phyloP scores from a whole-genome alignment of 2,797 vertebrate genomes.

The Pygocentrus nattereri region DNA sequence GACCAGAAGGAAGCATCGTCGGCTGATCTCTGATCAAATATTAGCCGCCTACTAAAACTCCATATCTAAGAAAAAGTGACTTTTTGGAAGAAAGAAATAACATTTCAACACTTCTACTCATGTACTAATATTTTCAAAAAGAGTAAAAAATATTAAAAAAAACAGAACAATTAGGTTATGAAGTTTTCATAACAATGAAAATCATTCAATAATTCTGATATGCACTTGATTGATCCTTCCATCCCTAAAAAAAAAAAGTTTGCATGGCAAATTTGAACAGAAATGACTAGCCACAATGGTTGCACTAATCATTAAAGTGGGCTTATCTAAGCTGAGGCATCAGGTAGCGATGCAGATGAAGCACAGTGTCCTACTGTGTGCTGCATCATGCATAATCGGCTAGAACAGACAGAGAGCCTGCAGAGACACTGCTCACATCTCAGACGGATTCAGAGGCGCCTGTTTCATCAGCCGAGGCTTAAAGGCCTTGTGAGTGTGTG shows the following conservation, averaged over 20 bases:
- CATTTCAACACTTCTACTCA: too few relatives aligned
- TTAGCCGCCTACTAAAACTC: too few relatives aligned
- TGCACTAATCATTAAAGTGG: conserved; percentile 1
- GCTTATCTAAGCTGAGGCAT: conserved; percentile 22
- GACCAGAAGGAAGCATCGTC: too few relatives aligned
- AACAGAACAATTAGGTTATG: too few relatives aligned
- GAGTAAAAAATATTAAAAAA: too few relatives aligned
- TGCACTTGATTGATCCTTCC: too few relatives aligned
- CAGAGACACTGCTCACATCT: conserved; percentile 20
- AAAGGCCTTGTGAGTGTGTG: conserved; percentile 19
- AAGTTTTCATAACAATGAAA: too few relatives aligned
- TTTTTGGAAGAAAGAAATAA: too few relatives aligned
- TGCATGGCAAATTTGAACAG: neutral
- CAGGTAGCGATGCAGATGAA: conserved; percentile 17
- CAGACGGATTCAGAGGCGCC: conserved; percentile 5
- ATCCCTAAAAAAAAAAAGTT: neutral
- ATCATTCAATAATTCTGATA: too few relatives aligned
- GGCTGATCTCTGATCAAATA: too few relatives aligned
- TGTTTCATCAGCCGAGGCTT: conserved; percentile 22
- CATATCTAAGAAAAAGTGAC: too few relatives aligned
- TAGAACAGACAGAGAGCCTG: conserved; percentile 14
- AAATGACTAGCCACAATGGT: neutral
- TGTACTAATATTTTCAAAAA: too few relatives aligned
- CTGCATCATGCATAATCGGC: conserved; percentile 24
- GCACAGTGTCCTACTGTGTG: neutral